Evolutionary conservation across 2,888 invertebrate species (phyloP), one percentile per base, ranked within the genome.

Genomic region (Harpagoxenus sublaevis): DNA sequence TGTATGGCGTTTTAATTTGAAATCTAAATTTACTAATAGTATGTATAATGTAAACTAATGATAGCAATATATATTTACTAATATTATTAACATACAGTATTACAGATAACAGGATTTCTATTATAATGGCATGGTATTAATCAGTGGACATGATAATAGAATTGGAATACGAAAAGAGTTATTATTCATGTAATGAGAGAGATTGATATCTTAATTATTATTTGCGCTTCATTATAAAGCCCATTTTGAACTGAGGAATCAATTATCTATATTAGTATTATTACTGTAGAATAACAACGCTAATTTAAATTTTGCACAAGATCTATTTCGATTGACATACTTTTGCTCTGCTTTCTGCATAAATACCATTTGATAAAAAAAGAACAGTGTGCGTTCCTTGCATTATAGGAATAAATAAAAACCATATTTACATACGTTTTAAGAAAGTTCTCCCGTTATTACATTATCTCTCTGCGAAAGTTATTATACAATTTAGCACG

Each of bases 341-440:
- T 68, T 62, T 31, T 53, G 1, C 28, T 65, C n/a, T 18, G 4
- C 53, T 71, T 60, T 79, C 68, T 35, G 66, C 66, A 60, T 68
- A 74, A 74, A 42, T 55, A 45, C 23, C 15, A 57, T 71, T 71
- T 53, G 39, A 12, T 45, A 39, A 53, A 23, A 68, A 18, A 10
- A 77, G 15, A 31, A 18, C 62, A 42, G 60, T 86, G 88, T 91
- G 85, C 88, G 87, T 86, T 65, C 68, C 70, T 83, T 89, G 88
- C 85, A 89, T 89, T 91, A 90, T 86, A 88, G 85, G 89, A 91
- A 91, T 89, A 91, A 88, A 83, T 89, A 91, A 35, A 35, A 35
- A 75, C 28, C 9, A 8, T 89, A 90, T 92, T 91, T 91, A 91
- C 90, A 91, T 90, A 86, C 48, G 89, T 89, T 89, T 90, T 55